Base-by-base conservation (phyloP, 1,140 invertebrate genomes). In the Brachionus manjavacas region DNA sequence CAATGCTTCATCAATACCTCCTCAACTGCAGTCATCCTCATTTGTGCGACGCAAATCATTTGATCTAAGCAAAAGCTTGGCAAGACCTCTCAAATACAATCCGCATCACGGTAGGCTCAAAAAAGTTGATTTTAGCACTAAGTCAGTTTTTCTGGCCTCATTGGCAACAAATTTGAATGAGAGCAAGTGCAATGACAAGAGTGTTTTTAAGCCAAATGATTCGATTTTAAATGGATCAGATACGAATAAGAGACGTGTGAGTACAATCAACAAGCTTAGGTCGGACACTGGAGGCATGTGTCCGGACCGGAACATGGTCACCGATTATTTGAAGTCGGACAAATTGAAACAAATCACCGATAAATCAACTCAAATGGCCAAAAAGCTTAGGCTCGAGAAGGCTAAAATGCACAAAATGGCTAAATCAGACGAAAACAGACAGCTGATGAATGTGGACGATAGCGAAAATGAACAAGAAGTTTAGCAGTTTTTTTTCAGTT, bases 11-110 rank as follows among this genome's bases (percentile, higher is more conserved):
- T 72, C 68, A 20, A 72, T 72, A 16, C 39, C 68, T 1, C 35
- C 35, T 39, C 68, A 72, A 41, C 52, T 76, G 23, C 72, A 76
- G 41, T 25, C 72, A 14, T 49, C 41, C 0, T 76, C 72, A 4
- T 76, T 76, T 49, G 43, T 76, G 3, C 20, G 72, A 28, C 72
- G 72, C n/a, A 76, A 76, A 49, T 76, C 72, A 25, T 76, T 35
- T 35, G 72, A 76, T 28, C 43, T 76, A 12, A 49, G 11, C 28
- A 46, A 49, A 25, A 49, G 41, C 20, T 35, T 76, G 4, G 12
- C 41, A n/a, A 76, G 31, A 25, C 41, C 72, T 16, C 25, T 76
- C 3, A 35, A 35, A 4, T 76, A 76, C 4, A 76, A 76, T 76
- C 72, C 72, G 28, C 72, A 76, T 52, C 72, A 76, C 52, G 72